Conservation (phyloP, 2,797 vertebrate species). For the Helicolenus hilgendorfi region DNA sequence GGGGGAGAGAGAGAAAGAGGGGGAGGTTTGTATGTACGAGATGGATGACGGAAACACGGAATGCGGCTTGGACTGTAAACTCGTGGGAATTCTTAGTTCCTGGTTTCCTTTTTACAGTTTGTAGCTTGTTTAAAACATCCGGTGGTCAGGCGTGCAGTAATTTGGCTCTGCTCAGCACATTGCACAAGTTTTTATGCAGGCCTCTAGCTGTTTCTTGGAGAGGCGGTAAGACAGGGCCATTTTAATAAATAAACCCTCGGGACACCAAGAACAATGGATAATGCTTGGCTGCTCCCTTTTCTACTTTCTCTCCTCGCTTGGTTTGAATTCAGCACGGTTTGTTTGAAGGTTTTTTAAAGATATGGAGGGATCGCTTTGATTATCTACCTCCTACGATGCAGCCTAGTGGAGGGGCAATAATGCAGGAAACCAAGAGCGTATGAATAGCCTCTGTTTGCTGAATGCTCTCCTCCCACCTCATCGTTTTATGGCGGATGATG, state of each 20-base stretch:
- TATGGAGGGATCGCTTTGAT: constrained; percentile 19
- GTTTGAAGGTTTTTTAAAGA: constrained; percentile 41
- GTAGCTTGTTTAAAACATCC: constrained; percentile 53
- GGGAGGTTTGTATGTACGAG: constrained; percentile 38
- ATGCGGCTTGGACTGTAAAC: constrained; percentile 55
- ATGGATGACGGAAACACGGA: constrained; percentile 49
- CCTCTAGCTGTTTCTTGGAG: constrained; percentile 46
- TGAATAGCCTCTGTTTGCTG: constrained; percentile 50
- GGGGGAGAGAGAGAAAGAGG: neutral
- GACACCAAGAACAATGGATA: constrained; percentile 57
- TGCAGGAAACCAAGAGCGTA: constrained; percentile 46
- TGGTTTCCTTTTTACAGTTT: constrained; percentile 54
- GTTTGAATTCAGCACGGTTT: constrained; percentile 38
- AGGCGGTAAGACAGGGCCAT: constrained; percentile 38
- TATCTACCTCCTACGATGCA: constrained; percentile 45
- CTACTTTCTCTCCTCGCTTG: constrained; percentile 42
- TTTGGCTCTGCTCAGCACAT: constrained; percentile 50
- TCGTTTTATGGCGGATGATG: constrained; percentile 73
- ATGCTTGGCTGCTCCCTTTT: constrained; percentile 48
- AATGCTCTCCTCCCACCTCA: constrained; percentile 69
- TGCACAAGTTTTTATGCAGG: constrained; percentile 54
- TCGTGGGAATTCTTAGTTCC: constrained; percentile 53
- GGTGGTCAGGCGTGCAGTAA: constrained; percentile 61
- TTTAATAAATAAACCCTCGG: constrained; percentile 67
- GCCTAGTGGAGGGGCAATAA: constrained; percentile 65